phyloP scores from a whole-genome alignment of 1,140 invertebrate species.

The Chelonus insularis region DNA sequence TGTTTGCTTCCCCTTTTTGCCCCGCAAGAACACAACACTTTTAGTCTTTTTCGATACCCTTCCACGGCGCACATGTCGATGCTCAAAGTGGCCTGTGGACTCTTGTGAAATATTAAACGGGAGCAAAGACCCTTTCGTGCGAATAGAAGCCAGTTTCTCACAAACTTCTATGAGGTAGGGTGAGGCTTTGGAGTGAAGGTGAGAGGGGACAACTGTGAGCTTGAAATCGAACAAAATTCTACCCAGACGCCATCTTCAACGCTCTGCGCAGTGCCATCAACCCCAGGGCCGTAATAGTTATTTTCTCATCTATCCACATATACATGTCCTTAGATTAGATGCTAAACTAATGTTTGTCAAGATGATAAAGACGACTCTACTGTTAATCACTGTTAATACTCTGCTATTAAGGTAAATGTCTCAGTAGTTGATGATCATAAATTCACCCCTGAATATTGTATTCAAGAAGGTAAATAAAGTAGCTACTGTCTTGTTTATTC shows the following conservation, averaged over 20 bases:
- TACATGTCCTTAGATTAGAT: neutral
- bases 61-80: slow-evolving; percentile 48
- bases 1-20: neutral
- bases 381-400: neutral
- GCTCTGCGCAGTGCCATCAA: neutral
- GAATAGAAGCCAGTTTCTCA: slow-evolving; percentile 20
- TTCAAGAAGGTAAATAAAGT: no score
- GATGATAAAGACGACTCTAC: slow-evolving; percentile 1
- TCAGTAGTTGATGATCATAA: no score
- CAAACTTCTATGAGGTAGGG: slow-evolving; percentile 15
- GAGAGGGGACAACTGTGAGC: neutral
- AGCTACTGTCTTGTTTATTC: no score
- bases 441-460: no score
- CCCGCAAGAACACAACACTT: neutral
- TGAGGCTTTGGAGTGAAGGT: neutral
- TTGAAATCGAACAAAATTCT: slow-evolving; percentile 11
- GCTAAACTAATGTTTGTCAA: slow-evolving; percentile 1
- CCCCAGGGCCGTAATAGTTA: neutral
- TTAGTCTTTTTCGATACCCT: slow-evolving; percentile 21
- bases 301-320: neutral
- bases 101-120: slow-evolving; percentile 59
- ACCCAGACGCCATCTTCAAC: neutral
- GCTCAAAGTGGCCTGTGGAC: slow-evolving; percentile 54
- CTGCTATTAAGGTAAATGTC: no score
- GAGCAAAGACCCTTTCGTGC: slow-evolving; percentile 54